Evolutionary conservation across 2,888 invertebrate species (phyloP), one percentile per base, ranked within the genome.

Genomic region (Anticlea derivata): DNA sequence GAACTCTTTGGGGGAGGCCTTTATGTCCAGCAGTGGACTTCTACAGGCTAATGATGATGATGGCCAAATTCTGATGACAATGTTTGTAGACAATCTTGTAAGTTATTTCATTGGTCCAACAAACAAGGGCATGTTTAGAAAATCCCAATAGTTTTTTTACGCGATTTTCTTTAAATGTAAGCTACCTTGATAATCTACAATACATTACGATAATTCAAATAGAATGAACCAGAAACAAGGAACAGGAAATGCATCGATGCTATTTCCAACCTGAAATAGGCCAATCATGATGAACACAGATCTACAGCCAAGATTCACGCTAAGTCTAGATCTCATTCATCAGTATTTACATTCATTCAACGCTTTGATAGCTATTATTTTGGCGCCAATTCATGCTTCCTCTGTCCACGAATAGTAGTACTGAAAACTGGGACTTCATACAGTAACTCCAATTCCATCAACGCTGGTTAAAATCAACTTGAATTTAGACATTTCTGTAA

Each of bases 321-420:
- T 38, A 33, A 41, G 10, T 41, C 23, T 34, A 29, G 29, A 20
- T 33, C 33, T 24, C 41, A 37, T 49, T 49, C 30, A 47, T 39
- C 38, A 37, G 37, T 35, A 39, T 33, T 41, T 30, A 24, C 17
- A 41, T 35, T 43, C 41, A 41, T 45, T 35, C 44, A 45, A 29
- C 24, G 29, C 27, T 10, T 39, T 5, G 26, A 34, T 34, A 39
- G 39, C 29, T 29, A 17, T 37, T 45, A 31, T 38, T 23, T 23
- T 26, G 46, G 38, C 38, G 30, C 45, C 45, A 46, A 17, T 8
- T 8, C 11, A 12, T 23, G 35, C 22, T 35, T 35, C 23, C 23
- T 35, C 23, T 24, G 6, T 38, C 26, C 8, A 12, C 13, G 6
- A 26, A 22, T 34, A 34, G 4, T 7, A 27, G 27, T 27, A 30